A percentile compares a stretch with the other conserved stretches of the same genome.
phyloP scores from a whole-genome alignment of 1,140 invertebrate species.

The Parasteatoda tepidariorum region DNA sequence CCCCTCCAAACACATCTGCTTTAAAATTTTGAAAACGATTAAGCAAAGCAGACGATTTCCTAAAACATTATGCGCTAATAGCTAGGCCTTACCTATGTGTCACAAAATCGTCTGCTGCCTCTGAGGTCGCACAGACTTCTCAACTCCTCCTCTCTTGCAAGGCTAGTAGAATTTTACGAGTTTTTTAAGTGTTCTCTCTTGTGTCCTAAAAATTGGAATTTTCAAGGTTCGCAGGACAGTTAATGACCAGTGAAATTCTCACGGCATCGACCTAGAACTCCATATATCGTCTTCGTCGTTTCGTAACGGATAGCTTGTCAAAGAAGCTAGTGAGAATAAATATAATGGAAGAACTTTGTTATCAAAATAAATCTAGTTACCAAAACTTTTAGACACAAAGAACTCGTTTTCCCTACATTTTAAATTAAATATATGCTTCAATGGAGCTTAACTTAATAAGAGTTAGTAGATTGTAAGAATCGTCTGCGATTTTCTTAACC shows the following conservation, averaged over 20 bases:
- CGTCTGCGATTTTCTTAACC: too few relatives aligned
- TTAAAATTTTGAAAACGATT: not conserved
- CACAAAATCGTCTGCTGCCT: constrained; percentile 12
- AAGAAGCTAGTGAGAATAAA: not conserved
- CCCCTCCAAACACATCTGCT: not conserved
- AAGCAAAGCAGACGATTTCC: constrained; percentile 13
- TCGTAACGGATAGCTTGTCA: constrained; percentile 13
- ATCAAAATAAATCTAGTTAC: not conserved
- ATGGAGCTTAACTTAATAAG: too few relatives aligned
- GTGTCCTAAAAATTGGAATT: constrained; percentile 48
- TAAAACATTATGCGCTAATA: constrained; percentile 5
- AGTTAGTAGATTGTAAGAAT: too few relatives aligned
- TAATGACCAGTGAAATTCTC: constrained; percentile 44
- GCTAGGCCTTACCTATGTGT: not conserved
- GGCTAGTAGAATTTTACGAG: not conserved
- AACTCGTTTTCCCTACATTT: too few relatives aligned
- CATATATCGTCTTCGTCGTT: not conserved
- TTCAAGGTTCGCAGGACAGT: constrained; percentile 23
- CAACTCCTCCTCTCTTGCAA: not conserved
- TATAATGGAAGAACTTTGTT: not conserved
- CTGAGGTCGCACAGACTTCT: constrained; percentile 5
- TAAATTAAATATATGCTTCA: too few relatives aligned
- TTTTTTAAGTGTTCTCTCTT: constrained; percentile 21
- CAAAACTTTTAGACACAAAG: not conserved
- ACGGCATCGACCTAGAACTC: constrained; percentile 41